Percentiles rank a stretch among this genome's conserved stretches.
These are phyloP conservation scores for Melieria picta DNA, from an alignment of 2,888 invertebrate genomes.

Conservation along the genomic window DNA sequence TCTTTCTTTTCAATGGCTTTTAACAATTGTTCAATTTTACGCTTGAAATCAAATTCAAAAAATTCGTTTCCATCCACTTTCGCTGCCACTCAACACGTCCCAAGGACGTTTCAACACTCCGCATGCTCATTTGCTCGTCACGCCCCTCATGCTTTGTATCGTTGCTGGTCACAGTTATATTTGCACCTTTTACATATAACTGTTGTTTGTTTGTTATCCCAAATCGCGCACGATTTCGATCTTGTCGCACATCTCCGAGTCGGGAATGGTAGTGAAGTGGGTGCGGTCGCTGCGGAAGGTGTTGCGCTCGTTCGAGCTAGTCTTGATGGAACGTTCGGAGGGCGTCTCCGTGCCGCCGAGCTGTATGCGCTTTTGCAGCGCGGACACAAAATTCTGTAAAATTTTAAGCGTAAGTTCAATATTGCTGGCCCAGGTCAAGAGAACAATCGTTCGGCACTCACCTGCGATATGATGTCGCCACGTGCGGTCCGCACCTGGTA, in stretches of 20 bases:
- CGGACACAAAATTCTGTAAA: constrained; percentile 81
- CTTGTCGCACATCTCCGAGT: constrained; percentile 69
- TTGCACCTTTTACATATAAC: constrained; percentile 56
- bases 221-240: constrained; percentile 66
- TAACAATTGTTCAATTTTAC: too few relatives aligned
- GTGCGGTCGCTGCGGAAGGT: constrained; percentile 81
- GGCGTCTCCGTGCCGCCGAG: constrained; percentile 69
- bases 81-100: too few relatives aligned
- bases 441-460: constrained; percentile 52
- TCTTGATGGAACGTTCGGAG: constrained; percentile 68
- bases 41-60: too few relatives aligned
- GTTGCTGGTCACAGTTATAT: too few relatives aligned
- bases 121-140: too few relatives aligned
- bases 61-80: too few relatives aligned
- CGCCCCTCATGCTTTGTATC: too few relatives aligned
- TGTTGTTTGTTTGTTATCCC: constrained; percentile 66
- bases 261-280: constrained; percentile 80
- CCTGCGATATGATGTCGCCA: constrained; percentile 91
- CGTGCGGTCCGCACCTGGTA: constrained; percentile 90
- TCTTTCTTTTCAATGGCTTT: too few relatives aligned
- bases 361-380: constrained; percentile 78
- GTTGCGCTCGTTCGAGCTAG: constrained; percentile 76
- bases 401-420: neutral
- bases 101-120: too few relatives aligned
- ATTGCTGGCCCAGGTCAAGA: neutral